Percentiles rank a stretch among this genome's conserved stretches.
phyloP scores from a whole-genome alignment of 2,113 vertebrate genomes.

The Laticauda colubrina region DNA sequence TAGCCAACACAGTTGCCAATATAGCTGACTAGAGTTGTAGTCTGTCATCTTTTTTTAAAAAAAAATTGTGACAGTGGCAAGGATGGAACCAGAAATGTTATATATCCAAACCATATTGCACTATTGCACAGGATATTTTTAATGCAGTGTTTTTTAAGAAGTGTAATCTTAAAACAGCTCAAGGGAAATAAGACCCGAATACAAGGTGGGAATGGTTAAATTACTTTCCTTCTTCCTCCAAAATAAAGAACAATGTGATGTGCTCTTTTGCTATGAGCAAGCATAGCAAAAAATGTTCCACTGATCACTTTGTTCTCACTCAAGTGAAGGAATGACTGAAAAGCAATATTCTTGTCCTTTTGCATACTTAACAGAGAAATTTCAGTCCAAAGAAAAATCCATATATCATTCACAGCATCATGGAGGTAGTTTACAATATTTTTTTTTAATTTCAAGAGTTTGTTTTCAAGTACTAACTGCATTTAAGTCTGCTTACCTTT shows the following conservation, averaged over 20 bases:
- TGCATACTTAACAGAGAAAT: background rate
- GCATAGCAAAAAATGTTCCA: background rate
- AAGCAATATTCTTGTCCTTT: background rate
- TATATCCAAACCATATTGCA: background rate
- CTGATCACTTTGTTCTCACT: background rate
- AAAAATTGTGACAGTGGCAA: background rate
- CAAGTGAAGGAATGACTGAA: background rate
- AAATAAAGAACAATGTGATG: background rate
- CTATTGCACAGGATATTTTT: background rate
- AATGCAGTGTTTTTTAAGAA: background rate
- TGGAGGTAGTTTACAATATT: background rate
- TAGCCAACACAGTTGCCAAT: background rate
- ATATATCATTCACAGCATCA: background rate
- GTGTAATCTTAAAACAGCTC: background rate
- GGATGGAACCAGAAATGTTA: background rate
- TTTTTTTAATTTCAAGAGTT: background rate
- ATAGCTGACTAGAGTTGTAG: background rate
- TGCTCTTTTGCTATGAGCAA: background rate
- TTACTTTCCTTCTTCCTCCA: background rate
- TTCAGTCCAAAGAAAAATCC: background rate
- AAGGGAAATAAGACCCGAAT: background rate
- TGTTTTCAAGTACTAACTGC: background rate
- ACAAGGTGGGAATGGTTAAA: background rate
- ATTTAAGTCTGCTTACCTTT: background rate
- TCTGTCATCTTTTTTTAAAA: background rate